Percentiles rank a stretch among this genome's conserved stretches.
Evolutionary conservation across 2,113 vertebrate species (phyloP).

Genomic region (Salvelinus namaycush): DNA sequence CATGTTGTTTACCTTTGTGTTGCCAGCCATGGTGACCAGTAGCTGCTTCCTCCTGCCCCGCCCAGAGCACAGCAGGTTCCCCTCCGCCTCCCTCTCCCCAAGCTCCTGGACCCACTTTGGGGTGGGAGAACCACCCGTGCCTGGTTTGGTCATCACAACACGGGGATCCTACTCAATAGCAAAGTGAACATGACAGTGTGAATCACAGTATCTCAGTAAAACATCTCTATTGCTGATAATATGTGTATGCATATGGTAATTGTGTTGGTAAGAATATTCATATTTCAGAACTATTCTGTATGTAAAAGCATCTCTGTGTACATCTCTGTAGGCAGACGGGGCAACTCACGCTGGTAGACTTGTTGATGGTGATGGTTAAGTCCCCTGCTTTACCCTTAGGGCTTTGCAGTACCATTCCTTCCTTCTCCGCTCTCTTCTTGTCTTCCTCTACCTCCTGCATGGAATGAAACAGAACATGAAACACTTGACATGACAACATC

Average conservation of each 20-base stretch:
- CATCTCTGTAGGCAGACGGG: not conserved
- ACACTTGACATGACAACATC: no score
- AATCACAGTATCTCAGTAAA: not conserved
- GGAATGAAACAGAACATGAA: not conserved
- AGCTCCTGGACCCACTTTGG: slow-evolving; percentile 28
- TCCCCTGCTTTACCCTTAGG: slow-evolving; percentile 82
- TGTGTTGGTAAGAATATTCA: not conserved
- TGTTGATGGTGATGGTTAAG: slow-evolving; percentile 94
- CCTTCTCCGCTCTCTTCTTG: slow-evolving; percentile 87
- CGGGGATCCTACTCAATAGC: slow-evolving; percentile 81
- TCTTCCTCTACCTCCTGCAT: slow-evolving; percentile 96
- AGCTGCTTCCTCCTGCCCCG: slow-evolving; percentile 87
- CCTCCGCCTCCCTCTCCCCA: slow-evolving; percentile 56
- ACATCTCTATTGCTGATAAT: not conserved
- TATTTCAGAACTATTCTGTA: not conserved
- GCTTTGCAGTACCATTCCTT: slow-evolving; percentile 83
- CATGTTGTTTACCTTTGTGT: slow-evolving; percentile 80
- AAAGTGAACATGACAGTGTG: not conserved
- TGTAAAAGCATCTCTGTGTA: no score
- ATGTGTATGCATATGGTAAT: not conserved
- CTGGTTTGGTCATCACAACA: slow-evolving; percentile 82
- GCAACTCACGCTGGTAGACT: slow-evolving; percentile 82
- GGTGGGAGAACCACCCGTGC: slow-evolving; percentile 36
- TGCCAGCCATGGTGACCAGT: slow-evolving; percentile 88
- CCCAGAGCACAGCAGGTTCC: slow-evolving; percentile 69